phyloP scores from a whole-genome alignment of 2,797 vertebrate genomes.

The Cynodonichthys magdalenae region DNA sequence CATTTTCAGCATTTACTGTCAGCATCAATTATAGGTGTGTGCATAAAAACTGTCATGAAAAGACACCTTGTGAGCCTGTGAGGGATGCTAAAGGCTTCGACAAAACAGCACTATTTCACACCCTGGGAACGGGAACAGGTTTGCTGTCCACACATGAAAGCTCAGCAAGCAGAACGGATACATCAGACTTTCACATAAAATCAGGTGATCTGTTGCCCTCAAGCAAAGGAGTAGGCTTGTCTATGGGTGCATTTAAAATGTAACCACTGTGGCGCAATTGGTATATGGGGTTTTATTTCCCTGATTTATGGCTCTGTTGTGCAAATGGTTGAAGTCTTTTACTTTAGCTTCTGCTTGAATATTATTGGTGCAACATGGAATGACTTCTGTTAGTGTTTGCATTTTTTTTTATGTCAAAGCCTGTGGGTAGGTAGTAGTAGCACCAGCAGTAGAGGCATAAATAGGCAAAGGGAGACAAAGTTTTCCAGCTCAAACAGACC shows the following conservation, averaged over 20 bases:
- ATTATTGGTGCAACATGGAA: background rate
- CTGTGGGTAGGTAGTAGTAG: too few species aligned
- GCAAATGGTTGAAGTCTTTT: background rate
- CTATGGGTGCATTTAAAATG: slow-evolving; percentile 2
- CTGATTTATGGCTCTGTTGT: slow-evolving; percentile 10
- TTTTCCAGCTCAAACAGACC: too few species aligned
- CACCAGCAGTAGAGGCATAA: too few species aligned
- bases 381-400: background rate
- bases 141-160: slow-evolving; percentile 6
- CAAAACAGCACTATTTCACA: slow-evolving; percentile 13
- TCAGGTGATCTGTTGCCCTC: background rate
- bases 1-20: background rate
- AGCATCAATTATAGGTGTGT: background rate
- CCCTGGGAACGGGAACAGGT: slow-evolving; percentile 7
- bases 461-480: too few species aligned
- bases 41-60: slow-evolving; percentile 3
- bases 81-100: slow-evolving; percentile 8
- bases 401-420: background rate
- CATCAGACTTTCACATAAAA: slow-evolving; percentile 11
- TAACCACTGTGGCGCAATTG: background rate
- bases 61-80: background rate
- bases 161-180: slow-evolving; percentile 8
- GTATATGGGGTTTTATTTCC: slow-evolving; percentile 5
- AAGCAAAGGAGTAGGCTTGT: slow-evolving; percentile 10
- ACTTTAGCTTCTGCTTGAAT: background rate